Base-by-base conservation (phyloP, 2,797 vertebrate species). In the Ptychobarbus kaznakovi region DNA sequence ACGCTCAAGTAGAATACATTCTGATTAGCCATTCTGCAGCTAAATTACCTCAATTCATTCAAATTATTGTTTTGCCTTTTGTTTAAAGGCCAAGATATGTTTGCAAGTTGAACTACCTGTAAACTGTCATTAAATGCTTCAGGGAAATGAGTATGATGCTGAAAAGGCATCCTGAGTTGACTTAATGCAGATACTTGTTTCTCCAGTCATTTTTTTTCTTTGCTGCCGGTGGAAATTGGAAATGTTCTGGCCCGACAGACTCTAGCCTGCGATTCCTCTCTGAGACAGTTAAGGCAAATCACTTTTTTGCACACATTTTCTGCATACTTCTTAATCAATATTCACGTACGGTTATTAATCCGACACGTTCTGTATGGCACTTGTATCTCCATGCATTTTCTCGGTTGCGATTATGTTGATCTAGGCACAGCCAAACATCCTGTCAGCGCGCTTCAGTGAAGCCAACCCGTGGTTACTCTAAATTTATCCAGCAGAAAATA, bases 61-160 rank as follows among this genome's bases (percentile, higher is more conserved):
- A 95, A 95, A 95, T 95, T 93, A 95, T 95, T 95, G 94, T 95
- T 95, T 94, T 93, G 93, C 86, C 93, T 95, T 94, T 95, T 94
- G 92, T 95, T 94, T 94, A 92, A 92, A 94, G 93, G 93, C 92
- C 93, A 92, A 91, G 90, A 89, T 91, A 93, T 91, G 89, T 93
- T 91, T 92, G 91, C 88, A 94, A 94, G 92, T 94, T 93, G 91
- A 93, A 95, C 92, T 89, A 93, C 93, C 91, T 90, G 89, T 88
- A 89, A 93, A 92, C 93, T 92, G 93, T 94, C 93, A 94, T 94
- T 94, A 95, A 92, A 94, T 94, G 92, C 93, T 95, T 94, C 93
- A 95, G 91, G 82, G 91, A 94, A 91, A 93, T 90, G 87, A 92
- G 83, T 51, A 87, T 87, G 87, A 88, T 82, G 86, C 63, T 56